Evolutionary conservation across 2,113 vertebrate genomes (phyloP).

Genomic region (Tamias sibiricus): DNA sequence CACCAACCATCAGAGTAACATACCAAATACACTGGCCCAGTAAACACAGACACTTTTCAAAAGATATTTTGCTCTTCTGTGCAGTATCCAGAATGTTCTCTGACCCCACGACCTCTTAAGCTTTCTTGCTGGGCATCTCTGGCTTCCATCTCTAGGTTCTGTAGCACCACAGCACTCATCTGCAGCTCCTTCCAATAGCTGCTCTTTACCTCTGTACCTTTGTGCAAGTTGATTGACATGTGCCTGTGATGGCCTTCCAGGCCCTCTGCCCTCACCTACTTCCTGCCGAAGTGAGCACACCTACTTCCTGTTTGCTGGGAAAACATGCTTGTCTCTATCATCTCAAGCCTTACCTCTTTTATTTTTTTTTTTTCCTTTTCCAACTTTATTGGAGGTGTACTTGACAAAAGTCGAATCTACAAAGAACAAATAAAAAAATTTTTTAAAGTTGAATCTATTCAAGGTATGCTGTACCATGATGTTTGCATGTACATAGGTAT

Average conservation of each 20-base stretch:
- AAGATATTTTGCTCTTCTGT: neutral
- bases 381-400: neutral
- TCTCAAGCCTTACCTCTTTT: neutral
- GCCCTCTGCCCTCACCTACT: neutral
- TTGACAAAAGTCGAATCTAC: neutral
- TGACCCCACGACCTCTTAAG: neutral
- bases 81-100: neutral
- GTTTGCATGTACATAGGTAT: neutral
- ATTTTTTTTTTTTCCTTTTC: too few relatives aligned
- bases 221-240: neutral
- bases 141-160: neutral
- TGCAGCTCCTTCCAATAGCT: neutral
- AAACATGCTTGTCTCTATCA: neutral
- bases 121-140: neutral
- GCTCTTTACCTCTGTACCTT: neutral
- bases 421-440: too few relatives aligned
- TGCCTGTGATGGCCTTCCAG: neutral
- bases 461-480: neutral
- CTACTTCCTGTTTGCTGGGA: neutral
- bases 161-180: neutral
- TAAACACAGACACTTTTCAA: neutral
- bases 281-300: too few relatives aligned
- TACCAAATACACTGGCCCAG: neutral
- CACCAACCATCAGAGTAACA: neutral
- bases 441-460: neutral